Conservation (phyloP, 2,797 vertebrate genomes). For the Chelon auratus region DNA sequence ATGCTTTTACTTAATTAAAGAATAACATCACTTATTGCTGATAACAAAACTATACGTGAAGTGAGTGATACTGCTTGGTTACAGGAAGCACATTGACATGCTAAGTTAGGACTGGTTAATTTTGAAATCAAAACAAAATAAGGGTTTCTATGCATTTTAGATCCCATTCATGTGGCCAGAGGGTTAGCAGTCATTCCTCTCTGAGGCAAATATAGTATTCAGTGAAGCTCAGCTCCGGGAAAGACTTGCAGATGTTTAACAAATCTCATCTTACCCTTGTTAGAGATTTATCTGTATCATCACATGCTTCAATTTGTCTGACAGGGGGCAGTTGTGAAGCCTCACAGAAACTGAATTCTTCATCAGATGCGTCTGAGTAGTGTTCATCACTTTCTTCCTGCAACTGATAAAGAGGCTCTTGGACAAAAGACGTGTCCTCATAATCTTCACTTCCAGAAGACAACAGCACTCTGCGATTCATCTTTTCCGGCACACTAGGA, state of each 20-base stretch:
- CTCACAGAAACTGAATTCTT: slow-evolving; percentile 77
- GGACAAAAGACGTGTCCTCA: slow-evolving; percentile 81
- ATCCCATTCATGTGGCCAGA: slow-evolving; percentile 54
- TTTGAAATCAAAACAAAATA: slow-evolving; percentile 55
- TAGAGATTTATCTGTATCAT: slow-evolving; percentile 81
- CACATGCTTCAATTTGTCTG: slow-evolving; percentile 62
- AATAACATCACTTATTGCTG: slow-evolving; percentile 1
- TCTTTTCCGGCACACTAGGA: slow-evolving; percentile 25
- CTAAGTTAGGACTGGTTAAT: slow-evolving; percentile 52
- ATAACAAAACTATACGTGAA: slow-evolving; percentile 2
- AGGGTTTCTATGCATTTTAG: slow-evolving; percentile 39
- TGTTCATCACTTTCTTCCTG: slow-evolving; percentile 49
- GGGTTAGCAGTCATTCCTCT: slow-evolving; percentile 70
- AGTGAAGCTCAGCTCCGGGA: slow-evolving; percentile 59
- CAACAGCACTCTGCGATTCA: slow-evolving; percentile 33
- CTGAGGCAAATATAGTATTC: slow-evolving; percentile 53
- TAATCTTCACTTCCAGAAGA: slow-evolving; percentile 81
- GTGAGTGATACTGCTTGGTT: slow-evolving; percentile 30
- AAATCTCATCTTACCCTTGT: slow-evolving; percentile 87
- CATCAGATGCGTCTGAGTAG: slow-evolving; percentile 56
- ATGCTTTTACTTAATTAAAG: slow-evolving; percentile 51
- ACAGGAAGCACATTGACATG: slow-evolving; percentile 65
- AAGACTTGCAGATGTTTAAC: slow-evolving; percentile 66
- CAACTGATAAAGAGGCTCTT: slow-evolving; percentile 69
- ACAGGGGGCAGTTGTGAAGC: slow-evolving; percentile 76